Conservation (phyloP, 2,797 vertebrate species). For the Tangara arthus region DNA sequence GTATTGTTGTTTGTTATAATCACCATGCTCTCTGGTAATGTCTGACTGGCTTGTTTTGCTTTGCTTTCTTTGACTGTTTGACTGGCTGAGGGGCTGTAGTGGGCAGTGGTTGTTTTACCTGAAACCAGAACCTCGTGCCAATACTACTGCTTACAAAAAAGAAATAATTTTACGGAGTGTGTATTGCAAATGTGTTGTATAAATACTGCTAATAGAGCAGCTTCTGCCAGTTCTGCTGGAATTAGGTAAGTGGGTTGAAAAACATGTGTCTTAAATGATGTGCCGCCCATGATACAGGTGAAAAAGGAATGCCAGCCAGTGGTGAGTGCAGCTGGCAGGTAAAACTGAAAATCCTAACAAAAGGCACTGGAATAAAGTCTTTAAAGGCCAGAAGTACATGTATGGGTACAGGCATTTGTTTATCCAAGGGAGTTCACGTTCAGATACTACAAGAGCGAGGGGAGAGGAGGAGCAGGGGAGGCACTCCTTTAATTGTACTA, state of each 20-base stretch:
- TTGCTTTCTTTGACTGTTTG: constrained; percentile 26
- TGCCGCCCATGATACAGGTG: neutral
- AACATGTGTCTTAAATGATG: neutral
- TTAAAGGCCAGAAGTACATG: neutral
- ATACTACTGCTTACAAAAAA: neutral
- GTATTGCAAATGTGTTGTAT: neutral
- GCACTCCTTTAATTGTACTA: constrained; percentile 19
- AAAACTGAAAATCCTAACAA: neutral
- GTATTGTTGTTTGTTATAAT: constrained; percentile 54
- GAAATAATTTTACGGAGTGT: neutral
- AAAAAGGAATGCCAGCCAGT: neutral
- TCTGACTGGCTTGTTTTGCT: constrained; percentile 53
- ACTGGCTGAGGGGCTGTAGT: neutral
- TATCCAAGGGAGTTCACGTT: neutral
- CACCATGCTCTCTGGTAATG: constrained; percentile 31
- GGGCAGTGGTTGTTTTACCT: constrained; percentile 43
- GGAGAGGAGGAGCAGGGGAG: neutral
- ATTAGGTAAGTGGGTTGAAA: constrained; percentile 39
- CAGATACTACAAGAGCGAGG: neutral
- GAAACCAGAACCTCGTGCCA: constrained; percentile 32
- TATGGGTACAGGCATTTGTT: neutral
- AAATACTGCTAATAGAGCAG: neutral
- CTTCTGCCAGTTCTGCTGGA: neutral
- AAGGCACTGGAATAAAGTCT: neutral
- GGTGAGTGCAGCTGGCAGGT: constrained; percentile 10